phyloP scores from a whole-genome alignment of 2,113 vertebrate species.

The Azemiops feae region DNA sequence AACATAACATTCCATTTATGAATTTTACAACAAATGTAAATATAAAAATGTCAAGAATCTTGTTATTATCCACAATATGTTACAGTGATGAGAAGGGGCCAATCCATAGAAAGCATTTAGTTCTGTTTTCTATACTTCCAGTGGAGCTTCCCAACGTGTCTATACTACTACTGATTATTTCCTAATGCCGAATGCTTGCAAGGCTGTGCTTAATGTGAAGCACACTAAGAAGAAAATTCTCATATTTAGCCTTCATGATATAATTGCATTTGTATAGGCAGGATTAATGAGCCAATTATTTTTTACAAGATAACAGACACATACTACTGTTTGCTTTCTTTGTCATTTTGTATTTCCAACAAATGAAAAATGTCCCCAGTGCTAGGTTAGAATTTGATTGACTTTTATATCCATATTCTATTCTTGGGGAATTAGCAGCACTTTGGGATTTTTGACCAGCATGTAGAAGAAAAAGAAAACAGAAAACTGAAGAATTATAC shows the following conservation, averaged over 20 bases:
- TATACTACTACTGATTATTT: constrained; percentile 20
- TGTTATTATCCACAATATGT: background rate
- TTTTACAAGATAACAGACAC: constrained; percentile 21
- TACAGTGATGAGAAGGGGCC: background rate
- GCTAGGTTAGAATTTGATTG: background rate
- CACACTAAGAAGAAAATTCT: constrained; percentile 31
- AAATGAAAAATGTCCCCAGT: constrained; percentile 9
- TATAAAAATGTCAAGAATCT: background rate
- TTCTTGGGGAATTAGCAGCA: constrained; percentile 15
- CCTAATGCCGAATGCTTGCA: constrained; percentile 3
- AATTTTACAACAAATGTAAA: background rate
- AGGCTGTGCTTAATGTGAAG: constrained; percentile 6
- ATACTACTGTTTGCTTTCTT: background rate
- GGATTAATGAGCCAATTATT: constrained; percentile 44
- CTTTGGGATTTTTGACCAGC: background rate
- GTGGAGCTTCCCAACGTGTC: constrained; percentile 15
- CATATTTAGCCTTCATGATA: constrained; percentile 29
- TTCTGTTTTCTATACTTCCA: background rate
- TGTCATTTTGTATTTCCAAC: constrained; percentile 17
- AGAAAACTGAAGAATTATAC: background rate
- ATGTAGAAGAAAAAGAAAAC: background rate
- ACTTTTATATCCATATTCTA: constrained; percentile 11
- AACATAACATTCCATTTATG: background rate
- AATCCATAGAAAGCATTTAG: background rate
- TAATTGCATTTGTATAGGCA: constrained; percentile 27